phyloP scores from a whole-genome alignment of 2,888 invertebrate species.

The Phortica magna region DNA sequence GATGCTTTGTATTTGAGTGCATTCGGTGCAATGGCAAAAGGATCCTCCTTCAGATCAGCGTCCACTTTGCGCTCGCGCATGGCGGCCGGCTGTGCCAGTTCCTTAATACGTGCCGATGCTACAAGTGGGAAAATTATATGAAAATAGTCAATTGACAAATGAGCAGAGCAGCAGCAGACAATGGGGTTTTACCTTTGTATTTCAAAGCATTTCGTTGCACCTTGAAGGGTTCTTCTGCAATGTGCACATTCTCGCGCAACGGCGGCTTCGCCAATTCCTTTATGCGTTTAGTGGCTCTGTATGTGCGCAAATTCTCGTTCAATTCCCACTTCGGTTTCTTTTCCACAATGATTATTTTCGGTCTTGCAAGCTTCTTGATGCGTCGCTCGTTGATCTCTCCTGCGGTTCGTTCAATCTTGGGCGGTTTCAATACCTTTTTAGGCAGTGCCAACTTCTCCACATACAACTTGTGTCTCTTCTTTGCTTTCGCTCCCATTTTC shows the following conservation, averaged over 20 bases:
- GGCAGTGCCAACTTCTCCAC: slow-evolving; percentile 67
- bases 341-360: slow-evolving; percentile 48
- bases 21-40: slow-evolving; percentile 78
- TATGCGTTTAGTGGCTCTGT: slow-evolving; percentile 56
- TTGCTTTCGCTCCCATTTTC: slow-evolving; percentile 61
- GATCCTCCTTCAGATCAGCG: slow-evolving; percentile 78
- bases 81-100: slow-evolving; percentile 62
- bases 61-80: slow-evolving; percentile 66
- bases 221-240: slow-evolving; percentile 53
- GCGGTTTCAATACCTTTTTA: slow-evolving; percentile 55
- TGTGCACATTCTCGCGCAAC: slow-evolving; percentile 45
- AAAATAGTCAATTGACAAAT: background rate
- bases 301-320: slow-evolving; percentile 50
- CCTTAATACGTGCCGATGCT: slow-evolving; percentile 66
- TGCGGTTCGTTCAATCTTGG: slow-evolving; percentile 38
- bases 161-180: background rate
- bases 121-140: background rate
- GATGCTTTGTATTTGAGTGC: slow-evolving; percentile 79
- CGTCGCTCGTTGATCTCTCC: slow-evolving; percentile 51
- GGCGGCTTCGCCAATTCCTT: slow-evolving; percentile 47
- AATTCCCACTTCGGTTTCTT: slow-evolving; percentile 60
- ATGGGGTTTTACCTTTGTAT: slow-evolving; percentile 59
- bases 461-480: slow-evolving; percentile 63
- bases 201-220: slow-evolving; percentile 57
- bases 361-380: slow-evolving; percentile 60